Evolutionary conservation across 1,140 invertebrate genomes (phyloP).

Genomic region (Lamellibrachia luymesi): DNA sequence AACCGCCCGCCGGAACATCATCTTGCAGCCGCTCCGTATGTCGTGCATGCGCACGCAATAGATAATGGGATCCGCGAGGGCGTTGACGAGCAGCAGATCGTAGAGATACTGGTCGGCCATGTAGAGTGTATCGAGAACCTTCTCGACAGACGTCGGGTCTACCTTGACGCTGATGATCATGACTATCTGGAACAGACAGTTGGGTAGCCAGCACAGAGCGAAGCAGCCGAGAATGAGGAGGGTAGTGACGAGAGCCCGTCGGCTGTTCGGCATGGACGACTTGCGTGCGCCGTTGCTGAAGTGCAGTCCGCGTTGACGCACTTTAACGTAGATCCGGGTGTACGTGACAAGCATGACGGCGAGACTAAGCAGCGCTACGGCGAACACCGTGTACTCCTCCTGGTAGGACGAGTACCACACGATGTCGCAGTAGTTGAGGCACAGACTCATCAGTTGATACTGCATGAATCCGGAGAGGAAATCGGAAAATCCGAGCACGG

Average conservation of each 20-base stretch:
- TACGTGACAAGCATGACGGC: conserved; percentile 10
- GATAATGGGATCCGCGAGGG: conserved; percentile 69
- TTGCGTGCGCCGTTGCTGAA: not conserved
- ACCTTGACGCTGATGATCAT: conserved; percentile 8
- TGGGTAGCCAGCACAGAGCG: conserved; percentile 23
- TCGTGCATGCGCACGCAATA: conserved; percentile 70
- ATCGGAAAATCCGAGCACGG: conserved; percentile 60
- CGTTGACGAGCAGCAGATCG: conserved; percentile 65
- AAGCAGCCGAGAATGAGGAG: conserved; percentile 23
- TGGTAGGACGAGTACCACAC: conserved; percentile 12
- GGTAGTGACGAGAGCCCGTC: conserved; percentile 16
- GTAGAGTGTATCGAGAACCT: not conserved
- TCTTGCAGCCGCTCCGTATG: conserved; percentile 34
- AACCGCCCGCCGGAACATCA: conserved; percentile 23
- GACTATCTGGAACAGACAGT: conserved; percentile 15
- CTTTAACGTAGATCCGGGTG: conserved; percentile 14
- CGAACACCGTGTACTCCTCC: conserved; percentile 18
- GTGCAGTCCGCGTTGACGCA: conserved; percentile 2
- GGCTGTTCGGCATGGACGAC: not conserved
- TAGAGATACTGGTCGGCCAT: conserved; percentile 42
- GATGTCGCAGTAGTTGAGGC: conserved; percentile 17
- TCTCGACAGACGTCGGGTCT: not conserved
- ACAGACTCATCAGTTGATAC: conserved; percentile 20
- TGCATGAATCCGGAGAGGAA: conserved; percentile 39
- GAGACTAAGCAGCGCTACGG: conserved; percentile 1